These are phyloP conservation scores for Drosophila arizonae DNA, from an alignment of 1,140 invertebrate species.

Conservation along the genomic window DNA sequence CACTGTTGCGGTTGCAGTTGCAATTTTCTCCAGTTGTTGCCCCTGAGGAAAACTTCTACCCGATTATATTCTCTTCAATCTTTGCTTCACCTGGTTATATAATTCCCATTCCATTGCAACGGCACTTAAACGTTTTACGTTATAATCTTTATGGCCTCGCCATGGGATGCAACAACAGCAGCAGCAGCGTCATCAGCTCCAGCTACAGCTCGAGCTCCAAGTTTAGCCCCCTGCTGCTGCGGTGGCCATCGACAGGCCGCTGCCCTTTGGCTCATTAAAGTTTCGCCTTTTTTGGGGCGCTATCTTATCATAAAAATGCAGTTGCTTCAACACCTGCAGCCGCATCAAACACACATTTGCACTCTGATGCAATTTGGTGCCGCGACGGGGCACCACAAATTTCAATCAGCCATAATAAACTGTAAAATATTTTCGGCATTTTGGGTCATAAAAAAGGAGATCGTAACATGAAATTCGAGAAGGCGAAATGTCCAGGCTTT, in stretches of 20 bases:
- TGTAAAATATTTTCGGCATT: constrained; percentile 56
- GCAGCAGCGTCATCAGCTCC: background rate
- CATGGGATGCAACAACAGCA: constrained; percentile 13
- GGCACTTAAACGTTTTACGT: constrained; percentile 49
- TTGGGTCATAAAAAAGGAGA: constrained; percentile 20
- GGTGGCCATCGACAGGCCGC: constrained; percentile 19
- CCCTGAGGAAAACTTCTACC: constrained; percentile 19
- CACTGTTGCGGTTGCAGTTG: constrained; percentile 11
- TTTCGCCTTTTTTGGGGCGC: constrained; percentile 59
- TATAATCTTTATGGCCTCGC: constrained; percentile 55
- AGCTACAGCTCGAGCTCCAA: too few species aligned
- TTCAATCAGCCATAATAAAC: constrained; percentile 76
- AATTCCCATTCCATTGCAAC: constrained; percentile 31
- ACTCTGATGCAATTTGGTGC: constrained; percentile 65
- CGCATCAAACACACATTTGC: constrained; percentile 73
- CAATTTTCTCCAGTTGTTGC: constrained; percentile 7
- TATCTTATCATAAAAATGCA: constrained; percentile 79
- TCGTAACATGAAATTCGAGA: constrained; percentile 40
- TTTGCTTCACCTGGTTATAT: constrained; percentile 37
- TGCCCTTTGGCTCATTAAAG: constrained; percentile 67
- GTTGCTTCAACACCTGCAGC: constrained; percentile 74
- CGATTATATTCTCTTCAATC: constrained; percentile 19
- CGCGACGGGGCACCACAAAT: constrained; percentile 59
- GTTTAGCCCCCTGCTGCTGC: constrained; percentile 11
- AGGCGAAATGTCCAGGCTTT: constrained; percentile 8